phyloP scores from a whole-genome alignment of 2,113 vertebrate genomes.

The Vanacampus margaritifer region DNA sequence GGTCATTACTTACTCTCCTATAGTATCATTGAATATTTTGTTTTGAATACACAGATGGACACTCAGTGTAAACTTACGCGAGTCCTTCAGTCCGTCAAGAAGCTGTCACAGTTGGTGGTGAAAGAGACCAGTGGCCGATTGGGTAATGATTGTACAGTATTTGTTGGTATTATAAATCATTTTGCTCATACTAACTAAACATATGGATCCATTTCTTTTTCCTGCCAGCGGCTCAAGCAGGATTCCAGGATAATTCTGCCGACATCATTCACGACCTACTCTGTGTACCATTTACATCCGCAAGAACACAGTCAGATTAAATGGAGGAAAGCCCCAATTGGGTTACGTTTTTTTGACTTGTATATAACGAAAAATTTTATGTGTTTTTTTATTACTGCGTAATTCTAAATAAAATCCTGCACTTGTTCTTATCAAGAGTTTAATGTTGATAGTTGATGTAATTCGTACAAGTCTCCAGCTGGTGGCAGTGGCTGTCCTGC shows the following conservation, averaged over 20 bases:
- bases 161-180: not conserved
- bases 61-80: constrained; percentile 66
- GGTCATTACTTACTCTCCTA: not conserved
- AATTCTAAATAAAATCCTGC: not conserved
- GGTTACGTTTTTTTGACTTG: not conserved
- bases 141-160: constrained; percentile 54
- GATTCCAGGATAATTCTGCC: constrained; percentile 63
- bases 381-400: not conserved
- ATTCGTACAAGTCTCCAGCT: constrained; percentile 43
- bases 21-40: not conserved
- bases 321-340: constrained; percentile 9
- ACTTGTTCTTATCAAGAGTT: not conserved
- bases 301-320: constrained; percentile 29
- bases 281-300: constrained; percentile 37
- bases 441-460: constrained; percentile 8
- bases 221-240: constrained; percentile 56
- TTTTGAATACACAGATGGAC: constrained; percentile 62
- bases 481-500: constrained; percentile 49
- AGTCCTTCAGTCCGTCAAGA: constrained; percentile 63
- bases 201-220: constrained; percentile 1
- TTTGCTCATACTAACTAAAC: not conserved
- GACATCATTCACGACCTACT: constrained; percentile 55
- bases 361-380: not conserved
- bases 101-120: constrained; percentile 60
- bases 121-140: constrained; percentile 70